Base-by-base conservation (phyloP, 2,113 vertebrate genomes). In the Sebastes fasciatus region DNA sequence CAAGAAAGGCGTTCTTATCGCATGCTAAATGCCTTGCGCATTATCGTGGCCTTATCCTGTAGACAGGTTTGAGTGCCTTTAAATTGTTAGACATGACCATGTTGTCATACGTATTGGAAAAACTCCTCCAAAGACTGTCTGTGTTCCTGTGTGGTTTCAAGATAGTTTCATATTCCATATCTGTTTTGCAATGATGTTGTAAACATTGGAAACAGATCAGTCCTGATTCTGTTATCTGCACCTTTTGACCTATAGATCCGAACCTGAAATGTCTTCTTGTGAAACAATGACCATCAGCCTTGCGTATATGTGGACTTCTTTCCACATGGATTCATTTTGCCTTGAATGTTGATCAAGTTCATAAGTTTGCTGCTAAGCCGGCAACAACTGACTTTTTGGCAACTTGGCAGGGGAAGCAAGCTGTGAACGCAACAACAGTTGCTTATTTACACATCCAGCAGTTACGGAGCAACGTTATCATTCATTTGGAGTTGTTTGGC, bases 181-280 rank as follows among this genome's bases (percentile, higher is more conserved):
- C 21, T 57, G 21, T 57, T 63, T 54, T 62, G n/a, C 14, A 43
- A 19, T 23, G n/a, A 10, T 69, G 23, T 42, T 81, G 45, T 49
- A 34, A 69, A 69, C 48, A 40, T 12, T 64, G 2, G n/a, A 40
- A 12, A 60, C 54, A 42, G 12, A 48, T 16, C 14, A 66, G 62
- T 9, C 16, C 4, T 40, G 40, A 67, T 55, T 77, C 5, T 40
- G 9, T 62, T 73, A 55, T 63, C 42, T 73, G 23, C 13, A 77
- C 54, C 16, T 67, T 34, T 51, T 83, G 58, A 77, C 58, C 52
- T 51, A 42, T 26, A 14, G 45, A 74, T 23, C 21, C 8, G 11
- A 48, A 4, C 3, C 10, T 61, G 12, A 52, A 19, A 42, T 11
- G 12, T n/a, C 13, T 34, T 58, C 34, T 54, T 78, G 77, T 58